A percentile compares a stretch with the other conserved stretches of the same genome.
Evolutionary conservation across 1,140 invertebrate species (phyloP).

Genomic region (Ceratina japonica): DNA sequence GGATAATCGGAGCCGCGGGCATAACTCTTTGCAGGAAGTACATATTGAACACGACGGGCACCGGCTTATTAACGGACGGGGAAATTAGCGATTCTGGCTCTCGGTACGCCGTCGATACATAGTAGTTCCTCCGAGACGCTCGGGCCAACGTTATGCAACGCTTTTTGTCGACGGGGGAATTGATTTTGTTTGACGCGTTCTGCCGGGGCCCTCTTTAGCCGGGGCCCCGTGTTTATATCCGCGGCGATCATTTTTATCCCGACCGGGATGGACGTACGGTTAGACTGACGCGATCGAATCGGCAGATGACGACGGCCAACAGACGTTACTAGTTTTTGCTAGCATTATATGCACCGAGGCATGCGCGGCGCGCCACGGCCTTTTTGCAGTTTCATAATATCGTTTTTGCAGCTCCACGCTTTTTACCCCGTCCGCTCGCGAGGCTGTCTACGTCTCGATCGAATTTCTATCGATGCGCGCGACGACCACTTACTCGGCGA

Average conservation of each 20-base stretch:
- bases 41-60: no score
- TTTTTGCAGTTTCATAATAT: conserved; percentile 58
- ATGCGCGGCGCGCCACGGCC: conserved; percentile 22
- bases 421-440: conserved; percentile 12
- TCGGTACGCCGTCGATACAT: not conserved
- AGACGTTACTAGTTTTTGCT: conserved; percentile 55
- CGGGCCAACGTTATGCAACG: not conserved
- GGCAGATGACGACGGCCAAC: conserved; percentile 39
- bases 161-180: not conserved
- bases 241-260: conserved; percentile 21
- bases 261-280: not conserved
- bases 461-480: conserved; percentile 3
- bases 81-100: not conserved
- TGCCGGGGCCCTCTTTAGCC: not conserved
- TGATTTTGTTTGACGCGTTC: not conserved
- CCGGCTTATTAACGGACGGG: conserved; percentile 21
- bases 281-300: conserved; percentile 26
- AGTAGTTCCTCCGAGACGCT: not conserved
- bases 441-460: conserved; percentile 40
- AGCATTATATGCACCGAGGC: conserved; percentile 39
- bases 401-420: conserved; percentile 27
- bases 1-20: not conserved
- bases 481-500: not conserved
- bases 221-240: not conserved
- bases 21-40: conserved; percentile 1